A percentile compares a stretch with the other conserved stretches of the same genome.
These are phyloP conservation scores for Zaprionus gabonicus DNA, from an alignment of 1,140 invertebrate species.

Conservation along the genomic window DNA sequence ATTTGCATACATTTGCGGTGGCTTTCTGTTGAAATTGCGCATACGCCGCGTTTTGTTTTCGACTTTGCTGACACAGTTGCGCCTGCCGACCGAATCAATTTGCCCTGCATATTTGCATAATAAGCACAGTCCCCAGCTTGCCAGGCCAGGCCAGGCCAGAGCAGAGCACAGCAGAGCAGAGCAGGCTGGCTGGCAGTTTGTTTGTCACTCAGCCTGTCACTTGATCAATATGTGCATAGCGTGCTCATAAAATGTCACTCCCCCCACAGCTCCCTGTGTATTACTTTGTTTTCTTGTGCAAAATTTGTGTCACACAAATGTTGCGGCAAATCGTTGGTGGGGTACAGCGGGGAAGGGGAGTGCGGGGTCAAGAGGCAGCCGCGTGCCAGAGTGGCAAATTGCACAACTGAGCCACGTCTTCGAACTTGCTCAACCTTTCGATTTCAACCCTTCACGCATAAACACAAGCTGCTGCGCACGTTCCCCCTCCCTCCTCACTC, in stretches of 20 bases:
- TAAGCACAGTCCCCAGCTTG: slow-evolving; percentile 54
- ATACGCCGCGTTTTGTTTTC: slow-evolving; percentile 80
- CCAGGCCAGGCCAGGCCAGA: slow-evolving; percentile 37
- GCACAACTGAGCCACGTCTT: slow-evolving; percentile 52
- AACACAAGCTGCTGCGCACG: slow-evolving; percentile 52
- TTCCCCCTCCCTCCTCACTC: background rate
- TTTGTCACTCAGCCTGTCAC: slow-evolving; percentile 80
- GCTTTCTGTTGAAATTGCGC: slow-evolving; percentile 70
- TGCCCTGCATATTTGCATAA: slow-evolving; percentile 78
- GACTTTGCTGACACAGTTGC: slow-evolving; percentile 69
- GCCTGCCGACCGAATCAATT: slow-evolving; percentile 64
- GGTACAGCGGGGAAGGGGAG: background rate
- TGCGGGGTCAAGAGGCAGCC: slow-evolving; percentile 64
- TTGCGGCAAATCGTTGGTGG: slow-evolving; percentile 49
- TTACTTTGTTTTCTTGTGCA: slow-evolving; percentile 73
- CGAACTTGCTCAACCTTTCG: slow-evolving; percentile 41
- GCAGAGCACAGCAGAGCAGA: slow-evolving; percentile 40
- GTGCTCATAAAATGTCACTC: slow-evolving; percentile 73
- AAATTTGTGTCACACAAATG: slow-evolving; percentile 75
- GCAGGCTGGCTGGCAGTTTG: slow-evolving; percentile 57
- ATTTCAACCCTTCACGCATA: slow-evolving; percentile 62
- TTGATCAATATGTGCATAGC: slow-evolving; percentile 82
- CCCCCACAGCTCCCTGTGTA: slow-evolving; percentile 22
- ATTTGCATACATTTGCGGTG: slow-evolving; percentile 74
- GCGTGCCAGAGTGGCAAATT: slow-evolving; percentile 59